A percentile compares a stretch with the other conserved stretches of the same genome.
Evolutionary conservation across 2,888 invertebrate species (phyloP).

Genomic region (Heliconius aoede): DNA sequence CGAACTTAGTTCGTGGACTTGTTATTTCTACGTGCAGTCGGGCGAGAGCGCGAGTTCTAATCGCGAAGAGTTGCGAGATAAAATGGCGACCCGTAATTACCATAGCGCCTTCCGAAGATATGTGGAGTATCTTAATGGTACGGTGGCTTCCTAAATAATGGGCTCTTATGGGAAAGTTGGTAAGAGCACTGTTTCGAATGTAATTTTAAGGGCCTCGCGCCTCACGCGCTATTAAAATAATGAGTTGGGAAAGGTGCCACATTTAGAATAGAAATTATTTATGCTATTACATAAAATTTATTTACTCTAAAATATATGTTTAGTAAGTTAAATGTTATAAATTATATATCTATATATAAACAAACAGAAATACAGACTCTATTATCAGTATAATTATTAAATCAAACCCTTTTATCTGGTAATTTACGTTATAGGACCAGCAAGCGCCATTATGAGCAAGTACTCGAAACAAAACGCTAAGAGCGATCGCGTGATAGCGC

Average conservation of each 20-base stretch:
- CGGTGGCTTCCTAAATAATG: constrained; percentile 83
- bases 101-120: constrained; percentile 83
- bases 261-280: constrained; percentile 1
- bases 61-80: constrained; percentile 80
- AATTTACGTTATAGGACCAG: constrained; percentile 58
- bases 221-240: constrained; percentile 81
- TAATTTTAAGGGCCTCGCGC: constrained; percentile 80
- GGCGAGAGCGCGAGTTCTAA: constrained; percentile 74
- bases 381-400: constrained; percentile 48
- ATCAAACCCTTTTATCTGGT: constrained; percentile 51
- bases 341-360: neutral
- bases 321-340: neutral
- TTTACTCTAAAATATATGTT: neutral
- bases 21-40: constrained; percentile 77
- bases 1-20: constrained; percentile 81
- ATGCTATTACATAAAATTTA: neutral
- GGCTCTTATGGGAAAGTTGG: constrained; percentile 83
- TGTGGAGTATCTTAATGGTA: constrained; percentile 84
- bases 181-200: constrained; percentile 82
- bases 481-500: constrained; percentile 62
- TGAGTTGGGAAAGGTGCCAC: constrained; percentile 68
- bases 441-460: constrained; percentile 43
- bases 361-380: constrained; percentile 49
- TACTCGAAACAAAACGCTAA: constrained; percentile 58
- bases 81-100: constrained; percentile 84